A percentile compares a stretch with the other conserved stretches of the same genome.
Evolutionary conservation across 1,140 invertebrate genomes (phyloP).

Genomic region (Polypedilum vanderplanki): DNA sequence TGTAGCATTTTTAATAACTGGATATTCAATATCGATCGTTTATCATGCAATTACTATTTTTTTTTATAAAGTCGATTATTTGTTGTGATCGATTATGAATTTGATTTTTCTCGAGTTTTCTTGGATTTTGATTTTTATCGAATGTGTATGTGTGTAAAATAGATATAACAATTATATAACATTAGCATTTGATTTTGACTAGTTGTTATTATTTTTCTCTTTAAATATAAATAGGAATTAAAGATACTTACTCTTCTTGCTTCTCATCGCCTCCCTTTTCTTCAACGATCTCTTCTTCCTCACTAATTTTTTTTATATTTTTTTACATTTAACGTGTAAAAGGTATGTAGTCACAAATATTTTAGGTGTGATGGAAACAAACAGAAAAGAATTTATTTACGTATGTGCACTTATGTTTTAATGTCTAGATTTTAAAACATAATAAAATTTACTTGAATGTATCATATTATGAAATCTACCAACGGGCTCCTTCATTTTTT

Average conservation of each 20-base stretch:
- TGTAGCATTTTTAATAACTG: too few relatives aligned
- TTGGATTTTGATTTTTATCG: not conserved
- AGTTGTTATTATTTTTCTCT: too few relatives aligned
- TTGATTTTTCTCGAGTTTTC: not conserved
- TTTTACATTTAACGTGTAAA: not conserved
- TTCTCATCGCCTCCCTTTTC: constrained; percentile 1
- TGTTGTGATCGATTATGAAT: not conserved
- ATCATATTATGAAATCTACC: not conserved
- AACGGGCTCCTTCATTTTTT: not conserved
- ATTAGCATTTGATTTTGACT: too few relatives aligned
- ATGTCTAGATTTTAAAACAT: constrained; percentile 19
- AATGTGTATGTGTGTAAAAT: not conserved
- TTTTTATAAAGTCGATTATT: too few relatives aligned
- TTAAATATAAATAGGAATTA: too few relatives aligned
- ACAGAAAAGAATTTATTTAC: constrained; percentile 13
- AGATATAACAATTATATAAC: not conserved
- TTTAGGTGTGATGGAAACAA: not conserved
- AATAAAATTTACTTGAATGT: not conserved
- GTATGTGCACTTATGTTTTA: not conserved
- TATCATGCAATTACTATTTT: too few relatives aligned
- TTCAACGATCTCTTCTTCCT: constrained; percentile 17
- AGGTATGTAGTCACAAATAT: not conserved
- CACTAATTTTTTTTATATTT: not conserved
- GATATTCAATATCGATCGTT: too few relatives aligned
- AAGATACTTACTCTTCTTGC: constrained; percentile 17